Evolutionary conservation across 2,113 vertebrate species (phyloP).

Genomic region (Aphyosemion australe): DNA sequence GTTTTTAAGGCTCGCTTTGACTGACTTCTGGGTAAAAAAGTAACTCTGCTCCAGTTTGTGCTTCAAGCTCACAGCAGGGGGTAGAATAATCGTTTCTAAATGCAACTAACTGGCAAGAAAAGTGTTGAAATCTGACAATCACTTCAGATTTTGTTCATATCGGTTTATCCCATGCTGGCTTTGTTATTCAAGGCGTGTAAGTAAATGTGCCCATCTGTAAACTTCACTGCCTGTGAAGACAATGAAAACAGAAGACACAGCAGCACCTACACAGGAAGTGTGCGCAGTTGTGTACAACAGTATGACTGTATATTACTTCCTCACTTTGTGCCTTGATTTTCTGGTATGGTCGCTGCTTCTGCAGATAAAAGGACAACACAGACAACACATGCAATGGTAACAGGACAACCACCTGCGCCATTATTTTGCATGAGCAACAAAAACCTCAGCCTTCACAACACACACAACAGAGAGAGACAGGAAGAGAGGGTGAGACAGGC

Average conservation of each 20-base stretch:
- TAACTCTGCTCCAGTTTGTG: constrained; percentile 7
- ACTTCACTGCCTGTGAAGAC: background rate
- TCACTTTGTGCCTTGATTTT: constrained; percentile 17
- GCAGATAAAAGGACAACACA: constrained; percentile 14
- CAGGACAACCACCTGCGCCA: constrained; percentile 50
- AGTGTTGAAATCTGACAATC: background rate
- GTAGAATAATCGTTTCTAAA: background rate
- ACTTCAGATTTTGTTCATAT: no score
- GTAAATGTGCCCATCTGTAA: background rate
- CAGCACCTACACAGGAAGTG: constrained; percentile 11
- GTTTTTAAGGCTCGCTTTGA: constrained; percentile 6
- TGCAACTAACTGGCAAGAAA: no score
- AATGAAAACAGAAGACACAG: background rate
- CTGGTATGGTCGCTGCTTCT: constrained; percentile 29
- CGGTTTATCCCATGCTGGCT: background rate
- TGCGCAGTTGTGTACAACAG: constrained; percentile 12
- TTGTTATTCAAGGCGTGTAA: background rate
- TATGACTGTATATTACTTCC: constrained; percentile 23
- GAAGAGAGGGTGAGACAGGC: constrained; percentile 21
- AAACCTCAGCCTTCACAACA: constrained; percentile 5
- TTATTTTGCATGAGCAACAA: constrained; percentile 38
- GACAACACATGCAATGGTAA: constrained; percentile 5
- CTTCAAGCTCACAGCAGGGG: background rate
- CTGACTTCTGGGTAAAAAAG: constrained; percentile 9
- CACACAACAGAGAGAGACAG: constrained; percentile 3